Evolutionary conservation across 2,888 invertebrate species (phyloP), one percentile per base, ranked within the genome.

Genomic region (Meteorus cinctellus): DNA sequence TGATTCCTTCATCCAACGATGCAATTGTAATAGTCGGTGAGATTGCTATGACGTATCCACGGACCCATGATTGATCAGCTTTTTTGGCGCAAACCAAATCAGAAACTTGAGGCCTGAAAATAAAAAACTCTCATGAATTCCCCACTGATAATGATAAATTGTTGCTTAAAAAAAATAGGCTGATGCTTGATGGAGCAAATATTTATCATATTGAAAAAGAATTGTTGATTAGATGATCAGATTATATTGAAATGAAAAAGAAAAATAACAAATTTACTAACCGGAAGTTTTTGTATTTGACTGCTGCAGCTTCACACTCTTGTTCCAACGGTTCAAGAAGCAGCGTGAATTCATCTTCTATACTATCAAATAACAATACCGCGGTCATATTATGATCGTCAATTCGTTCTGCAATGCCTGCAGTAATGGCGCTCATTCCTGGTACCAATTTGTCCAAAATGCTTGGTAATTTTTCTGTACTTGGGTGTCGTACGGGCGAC

Each of bases 11-110:
- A 31, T 89, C 89, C 12, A 86, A 66, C 10, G 78, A 74, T 14
- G 81, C 82, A 41, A 89, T 62, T 77, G 82, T 81, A 0, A 84
- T 60, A 12, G 79, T 76, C 2, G 84, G 77, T 3, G 78, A 78
- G 3, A 79, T 63, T 14, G 80, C 67, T 5, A 80, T n/a, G 4
- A 88, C 82, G 67, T 84, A 81, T 24, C 88, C 88, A 31, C 89
- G 83, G 1, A 81, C 68, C 89, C 89, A 89, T 24, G 83, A 82
- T 0, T n/a, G 71, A 8, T 75, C 77, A 1, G 45, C 24, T 29
- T 80, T 77, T 48, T 82, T 76, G 2, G 85, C 86, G 60, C 84
- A 85, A 55, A 89, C 76, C 6, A 85, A 76, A 16, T 87, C 86
- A 4, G 82, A 84, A 10, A 85, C 10, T 8, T 79, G 70, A 5